Conservation (phyloP, 2,888 invertebrate genomes). For the Lasioglossum pauxillum region DNA sequence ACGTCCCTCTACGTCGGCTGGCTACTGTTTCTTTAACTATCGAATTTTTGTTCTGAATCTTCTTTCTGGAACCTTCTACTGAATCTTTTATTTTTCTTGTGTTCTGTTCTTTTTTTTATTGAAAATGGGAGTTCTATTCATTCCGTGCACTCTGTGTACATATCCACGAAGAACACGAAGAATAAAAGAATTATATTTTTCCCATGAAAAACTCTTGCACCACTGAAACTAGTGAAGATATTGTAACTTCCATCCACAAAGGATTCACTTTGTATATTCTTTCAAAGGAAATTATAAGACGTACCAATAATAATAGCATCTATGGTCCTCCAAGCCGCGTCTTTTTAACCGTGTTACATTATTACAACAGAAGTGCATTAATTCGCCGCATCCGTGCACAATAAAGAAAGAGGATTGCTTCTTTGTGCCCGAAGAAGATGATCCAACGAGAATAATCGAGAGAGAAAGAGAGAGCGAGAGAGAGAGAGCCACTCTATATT, state of each 20-base stretch:
- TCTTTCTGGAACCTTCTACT: too few species aligned
- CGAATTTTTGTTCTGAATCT: too few species aligned
- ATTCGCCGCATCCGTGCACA: neutral
- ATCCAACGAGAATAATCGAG: neutral
- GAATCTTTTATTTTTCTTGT: too few species aligned
- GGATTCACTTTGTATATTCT: neutral
- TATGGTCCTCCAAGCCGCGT: neutral
- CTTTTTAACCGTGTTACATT: neutral
- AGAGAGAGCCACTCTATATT: neutral
- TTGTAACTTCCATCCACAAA: neutral
- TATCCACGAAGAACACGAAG: neutral
- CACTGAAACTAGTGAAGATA: too few species aligned
- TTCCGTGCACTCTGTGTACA: too few species aligned
- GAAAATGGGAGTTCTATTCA: too few species aligned
- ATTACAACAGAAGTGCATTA: slow-evolving; percentile 2
- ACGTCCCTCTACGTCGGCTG: too few species aligned
- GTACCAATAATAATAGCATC: neutral
- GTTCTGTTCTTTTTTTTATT: too few species aligned
- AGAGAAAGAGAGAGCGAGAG: neutral
- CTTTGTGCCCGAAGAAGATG: neutral
- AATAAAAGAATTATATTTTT: neutral
- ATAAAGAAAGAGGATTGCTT: neutral
- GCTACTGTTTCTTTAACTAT: too few species aligned
- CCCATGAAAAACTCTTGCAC: too few species aligned
- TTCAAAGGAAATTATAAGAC: neutral